Percentiles rank a stretch among this genome's conserved stretches.
Conservation (phyloP, 2,888 invertebrate species). For the Acanthopleura granulata region DNA sequence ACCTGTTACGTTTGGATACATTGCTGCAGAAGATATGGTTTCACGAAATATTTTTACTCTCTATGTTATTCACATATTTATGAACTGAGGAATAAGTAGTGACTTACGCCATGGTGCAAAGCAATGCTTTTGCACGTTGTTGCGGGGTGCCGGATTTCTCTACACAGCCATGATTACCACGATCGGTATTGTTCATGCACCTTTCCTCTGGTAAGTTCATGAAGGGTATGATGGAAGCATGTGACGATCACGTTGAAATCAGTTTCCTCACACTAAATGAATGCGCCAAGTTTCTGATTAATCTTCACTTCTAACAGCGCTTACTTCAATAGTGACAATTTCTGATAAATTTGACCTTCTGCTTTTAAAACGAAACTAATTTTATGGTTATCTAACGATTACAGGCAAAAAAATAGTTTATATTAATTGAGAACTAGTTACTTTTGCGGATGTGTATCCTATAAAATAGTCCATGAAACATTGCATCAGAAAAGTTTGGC, state of each 20-base stretch:
- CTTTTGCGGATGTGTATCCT: not conserved
- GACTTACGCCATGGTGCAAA: slow-evolving; percentile 19
- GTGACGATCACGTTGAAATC: not conserved
- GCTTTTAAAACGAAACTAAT: not conserved
- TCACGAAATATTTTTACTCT: no score
- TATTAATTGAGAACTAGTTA: not conserved
- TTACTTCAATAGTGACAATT: not conserved
- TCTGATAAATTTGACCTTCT: not conserved
- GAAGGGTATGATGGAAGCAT: not conserved
- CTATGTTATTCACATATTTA: no score
- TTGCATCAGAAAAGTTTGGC: slow-evolving; percentile 18
- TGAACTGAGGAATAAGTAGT: not conserved
- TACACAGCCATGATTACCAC: slow-evolving; percentile 12
- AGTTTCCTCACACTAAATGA: not conserved
- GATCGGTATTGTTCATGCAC: not conserved
- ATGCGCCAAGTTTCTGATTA: not conserved
- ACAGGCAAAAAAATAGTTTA: not conserved
- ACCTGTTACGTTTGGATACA: no score
- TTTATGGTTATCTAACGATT: no score
- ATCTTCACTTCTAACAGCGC: not conserved
- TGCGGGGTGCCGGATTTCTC: not conserved
- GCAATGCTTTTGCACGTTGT: slow-evolving; percentile 18
- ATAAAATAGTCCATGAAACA: not conserved
- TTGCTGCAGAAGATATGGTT: no score
- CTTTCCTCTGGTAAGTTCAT: not conserved